A percentile compares a stretch with the other conserved stretches of the same genome.
Conservation (phyloP, 2,888 invertebrate genomes). For the Zelleria hepariella region DNA sequence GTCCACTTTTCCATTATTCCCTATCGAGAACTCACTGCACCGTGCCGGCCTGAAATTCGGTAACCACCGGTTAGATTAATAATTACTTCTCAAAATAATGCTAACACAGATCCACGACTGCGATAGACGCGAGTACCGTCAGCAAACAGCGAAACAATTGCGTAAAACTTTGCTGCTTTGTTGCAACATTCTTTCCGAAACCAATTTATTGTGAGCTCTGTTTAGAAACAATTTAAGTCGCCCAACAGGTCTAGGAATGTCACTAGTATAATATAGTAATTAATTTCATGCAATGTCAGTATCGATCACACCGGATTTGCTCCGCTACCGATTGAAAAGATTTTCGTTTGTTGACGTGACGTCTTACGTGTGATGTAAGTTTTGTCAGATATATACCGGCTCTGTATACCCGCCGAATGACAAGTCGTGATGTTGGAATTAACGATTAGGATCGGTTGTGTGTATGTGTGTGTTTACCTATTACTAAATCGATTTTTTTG, state of each 20-base stretch:
- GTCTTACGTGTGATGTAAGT: constrained; percentile 27
- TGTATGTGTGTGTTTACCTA: constrained; percentile 1
- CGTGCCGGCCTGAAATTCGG: constrained; percentile 63
- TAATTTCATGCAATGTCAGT: constrained; percentile 51
- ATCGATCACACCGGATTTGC: constrained; percentile 50
- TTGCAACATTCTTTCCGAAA: constrained; percentile 5
- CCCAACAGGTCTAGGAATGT: background rate
- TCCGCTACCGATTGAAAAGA: constrained; percentile 36
- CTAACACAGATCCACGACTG: constrained; percentile 62
- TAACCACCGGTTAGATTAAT: constrained; percentile 63
- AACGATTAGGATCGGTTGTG: constrained; percentile 4
- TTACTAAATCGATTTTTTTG: constrained; percentile 2
- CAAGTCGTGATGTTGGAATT: constrained; percentile 6
- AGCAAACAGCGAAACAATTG: constrained; percentile 16
- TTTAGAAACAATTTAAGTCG: background rate
- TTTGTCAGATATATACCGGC: constrained; percentile 10
- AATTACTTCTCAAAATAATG: constrained; percentile 72
- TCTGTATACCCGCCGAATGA: constrained; percentile 10
- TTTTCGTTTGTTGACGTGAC: constrained; percentile 43
- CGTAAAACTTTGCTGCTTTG: constrained; percentile 8
- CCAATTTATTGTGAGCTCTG: constrained; percentile 6
- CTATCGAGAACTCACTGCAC: constrained; percentile 43
- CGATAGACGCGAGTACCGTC: constrained; percentile 47
- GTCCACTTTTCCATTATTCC: constrained; percentile 63
- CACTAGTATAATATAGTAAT: constrained; percentile 17